Base-by-base conservation (phyloP, 2,888 invertebrate genomes). In the Acrobasis consociella region DNA sequence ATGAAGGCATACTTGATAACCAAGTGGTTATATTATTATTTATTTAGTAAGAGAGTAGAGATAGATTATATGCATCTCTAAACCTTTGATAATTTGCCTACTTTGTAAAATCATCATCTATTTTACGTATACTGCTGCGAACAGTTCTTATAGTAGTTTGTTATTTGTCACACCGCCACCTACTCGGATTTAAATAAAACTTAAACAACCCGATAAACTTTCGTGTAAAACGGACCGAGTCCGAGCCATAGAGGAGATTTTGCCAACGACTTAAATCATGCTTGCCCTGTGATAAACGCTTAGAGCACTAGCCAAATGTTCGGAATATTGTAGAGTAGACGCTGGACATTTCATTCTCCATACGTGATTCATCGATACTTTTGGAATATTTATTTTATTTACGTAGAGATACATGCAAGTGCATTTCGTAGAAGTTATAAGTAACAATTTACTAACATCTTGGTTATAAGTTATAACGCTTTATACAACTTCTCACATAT, bases 181-280 rank as follows among this genome's bases (percentile, higher is more conserved):
- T 74, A 75, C 74, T 68, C 66, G 60, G 59, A 46, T 69, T 69
- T 65, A 69, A 70, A 72, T 69, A 70, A 70, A 71, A 69, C 72
- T 67, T 62, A 66, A 63, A 69, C 65, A 67, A 65, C 59, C 69
- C 73, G 71, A 73, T 76, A 76, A 75, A 69, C 63, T 69, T 66
- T 66, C 64, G 53, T 58, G 68, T 62, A 64, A 69, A 67, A 66
- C 62, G 49, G 58, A 49, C 52, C 56, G 59, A 39, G 51, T 51
- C 56, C 55, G 39, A 37, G 42, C 7, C 56, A 61, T 65, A 53
- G 52, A 42, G 67, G 65, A 62, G 60, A 67, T 69, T 76, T 72
- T 80, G 81, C 75, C 78, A 81, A 79, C 64, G 64, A 67, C 62
- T 72, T 75, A 77, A 81, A 81, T 80, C 73, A 75, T 71, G 64